phyloP scores from a whole-genome alignment of 2,113 vertebrate genomes.

The Ictalurus punctatus region DNA sequence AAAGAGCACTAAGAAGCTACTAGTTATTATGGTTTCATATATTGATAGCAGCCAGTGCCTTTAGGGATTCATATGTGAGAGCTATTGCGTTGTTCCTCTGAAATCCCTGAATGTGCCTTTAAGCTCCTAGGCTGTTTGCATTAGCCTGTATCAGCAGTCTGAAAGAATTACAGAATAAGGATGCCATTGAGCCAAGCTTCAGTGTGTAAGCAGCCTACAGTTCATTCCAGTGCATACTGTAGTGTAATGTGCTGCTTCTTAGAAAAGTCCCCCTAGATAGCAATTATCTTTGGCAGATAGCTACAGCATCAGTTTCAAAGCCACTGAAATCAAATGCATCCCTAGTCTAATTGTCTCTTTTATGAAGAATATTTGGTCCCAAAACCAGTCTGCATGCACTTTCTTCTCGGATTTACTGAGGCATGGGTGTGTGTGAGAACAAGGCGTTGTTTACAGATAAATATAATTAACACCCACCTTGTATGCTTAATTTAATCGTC shows the following conservation, averaged over 20 bases:
- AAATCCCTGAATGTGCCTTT: conserved; percentile 30
- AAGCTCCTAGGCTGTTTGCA: conserved; percentile 19
- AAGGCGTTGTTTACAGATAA: conserved; percentile 34
- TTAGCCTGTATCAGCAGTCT: conserved; percentile 37
- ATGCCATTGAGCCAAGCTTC: conserved; percentile 8
- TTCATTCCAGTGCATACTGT: conserved; percentile 30
- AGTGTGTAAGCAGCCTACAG: conserved; percentile 22
- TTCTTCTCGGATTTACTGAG: not conserved
- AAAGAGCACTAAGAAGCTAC: not conserved
- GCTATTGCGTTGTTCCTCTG: not conserved
- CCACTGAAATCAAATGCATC: conserved; percentile 11
- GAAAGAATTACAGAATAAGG: conserved; percentile 32
- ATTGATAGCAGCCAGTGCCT: not conserved
- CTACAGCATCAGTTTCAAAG: conserved; percentile 14
- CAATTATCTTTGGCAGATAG: conserved; percentile 38
- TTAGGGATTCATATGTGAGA: not conserved
- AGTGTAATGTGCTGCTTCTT: conserved; percentile 20
- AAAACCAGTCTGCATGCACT: not conserved
- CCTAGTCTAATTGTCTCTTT: conserved; percentile 28
- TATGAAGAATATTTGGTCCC: conserved; percentile 17
- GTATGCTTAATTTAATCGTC: conserved; percentile 25
- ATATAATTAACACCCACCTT: conserved; percentile 13
- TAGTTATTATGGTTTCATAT: conserved; percentile 4
- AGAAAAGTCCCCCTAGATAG: conserved; percentile 23
- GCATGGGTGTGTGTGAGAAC: not conserved